phyloP scores from a whole-genome alignment of 2,113 vertebrate species.

The Erythrolamprus reginae region DNA sequence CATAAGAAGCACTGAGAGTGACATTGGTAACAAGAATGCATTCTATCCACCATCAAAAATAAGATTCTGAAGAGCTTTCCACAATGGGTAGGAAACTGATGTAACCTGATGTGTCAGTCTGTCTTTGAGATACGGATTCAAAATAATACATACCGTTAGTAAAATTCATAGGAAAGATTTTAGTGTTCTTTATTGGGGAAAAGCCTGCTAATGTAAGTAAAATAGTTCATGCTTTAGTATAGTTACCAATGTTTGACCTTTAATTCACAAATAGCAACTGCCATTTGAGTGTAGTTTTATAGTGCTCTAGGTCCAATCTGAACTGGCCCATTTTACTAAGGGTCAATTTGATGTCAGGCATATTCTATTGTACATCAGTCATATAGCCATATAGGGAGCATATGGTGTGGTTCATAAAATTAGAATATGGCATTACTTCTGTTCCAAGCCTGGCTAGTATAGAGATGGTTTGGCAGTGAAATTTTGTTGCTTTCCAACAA shows the following conservation, averaged over 20 bases:
- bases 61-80: conserved; percentile 39
- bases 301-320: not conserved
- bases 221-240: not conserved
- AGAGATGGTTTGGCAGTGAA: not conserved
- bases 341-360: not conserved
- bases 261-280: not conserved
- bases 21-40: conserved; percentile 23
- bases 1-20: conserved; percentile 24
- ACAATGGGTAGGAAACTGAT: conserved; percentile 31
- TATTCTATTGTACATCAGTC: not conserved
- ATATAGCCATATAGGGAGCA: not conserved
- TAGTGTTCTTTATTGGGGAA: conserved; percentile 14
- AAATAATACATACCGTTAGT: conserved; percentile 27
- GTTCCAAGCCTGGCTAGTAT: not conserved
- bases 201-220: not conserved
- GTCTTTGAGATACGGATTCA: conserved; percentile 22
- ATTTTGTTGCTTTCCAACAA: not conserved
- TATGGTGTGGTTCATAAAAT: not conserved
- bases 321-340: not conserved
- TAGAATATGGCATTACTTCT: not conserved
- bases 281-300: not conserved
- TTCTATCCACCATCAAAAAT: conserved; percentile 20
- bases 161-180: conserved; percentile 21
- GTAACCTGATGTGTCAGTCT: conserved; percentile 26
- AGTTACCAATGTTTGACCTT: not conserved